Conservation (phyloP, 1,140 invertebrate genomes). For the Ceratitis capitata region DNA sequence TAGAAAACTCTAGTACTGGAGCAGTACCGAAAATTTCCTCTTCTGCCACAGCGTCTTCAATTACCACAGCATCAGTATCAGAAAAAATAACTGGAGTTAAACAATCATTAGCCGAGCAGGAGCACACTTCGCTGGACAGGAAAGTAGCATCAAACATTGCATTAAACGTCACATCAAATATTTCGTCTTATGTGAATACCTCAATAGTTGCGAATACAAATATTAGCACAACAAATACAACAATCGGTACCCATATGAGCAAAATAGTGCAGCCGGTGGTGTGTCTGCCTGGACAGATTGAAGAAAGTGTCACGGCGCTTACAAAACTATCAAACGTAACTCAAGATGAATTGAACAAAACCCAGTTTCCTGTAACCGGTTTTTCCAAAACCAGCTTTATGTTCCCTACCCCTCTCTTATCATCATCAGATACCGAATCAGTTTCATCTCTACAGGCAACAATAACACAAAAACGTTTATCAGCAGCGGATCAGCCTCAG, state of each 20-base stretch:
- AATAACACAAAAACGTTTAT: background rate
- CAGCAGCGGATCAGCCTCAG: background rate
- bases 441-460: constrained; percentile 4
- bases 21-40: constrained; percentile 18
- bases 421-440: constrained; percentile 41
- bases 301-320: background rate
- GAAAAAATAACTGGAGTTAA: background rate
- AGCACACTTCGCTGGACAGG: too few species aligned
- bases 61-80: constrained; percentile 2
- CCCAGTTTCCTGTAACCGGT: background rate
- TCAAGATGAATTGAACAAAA: background rate
- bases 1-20: background rate
- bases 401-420: constrained; percentile 46
- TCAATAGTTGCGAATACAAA: constrained; percentile 53
- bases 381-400: constrained; percentile 28
- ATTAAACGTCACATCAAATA: background rate
- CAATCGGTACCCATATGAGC: constrained; percentile 60
- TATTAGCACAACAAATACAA: constrained; percentile 52
- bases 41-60: constrained; percentile 9
- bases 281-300: constrained; percentile 4
- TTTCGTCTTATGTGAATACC: background rate
- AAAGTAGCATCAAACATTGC: constrained; percentile 35
- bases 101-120: constrained; percentile 41
- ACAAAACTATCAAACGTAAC: background rate
- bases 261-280: constrained; percentile 44